Base-by-base conservation (phyloP, 1,140 invertebrate genomes). In the Pseudachorutes palmiensis region DNA sequence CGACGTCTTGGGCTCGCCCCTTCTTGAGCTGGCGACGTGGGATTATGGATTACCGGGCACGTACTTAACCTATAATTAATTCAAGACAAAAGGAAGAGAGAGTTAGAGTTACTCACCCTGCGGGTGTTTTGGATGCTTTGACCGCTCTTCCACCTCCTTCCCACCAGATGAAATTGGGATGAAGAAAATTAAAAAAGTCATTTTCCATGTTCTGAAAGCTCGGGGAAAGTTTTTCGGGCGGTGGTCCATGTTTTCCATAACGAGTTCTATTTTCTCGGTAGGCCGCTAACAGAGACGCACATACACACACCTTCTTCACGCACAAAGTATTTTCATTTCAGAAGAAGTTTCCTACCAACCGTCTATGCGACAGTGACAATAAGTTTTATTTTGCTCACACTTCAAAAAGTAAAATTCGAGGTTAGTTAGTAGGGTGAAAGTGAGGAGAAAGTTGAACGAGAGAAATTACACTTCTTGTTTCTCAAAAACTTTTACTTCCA, bases 151-250 rank as follows among this genome's bases (percentile, higher is more conserved):
- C 51, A 55, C 5, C 24, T 55, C 69, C 45, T 70, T 67, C 45
- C 69, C 69, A 60, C 69, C 66, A 49, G 66, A 70, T 49, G 69
- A 70, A 64, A 70, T 70, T 45, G 69, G 69, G 49, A 70, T 70
- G 65, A 65, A 65, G 64, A 70, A 70, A 48, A 70, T 67, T 61
- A 70, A 65, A 64, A 70, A 70, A 66, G 69, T 70, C 69, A 55
- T 55, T 55, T 55, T 26, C 51, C 51, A 55, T 14, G 51, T 55
- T 55, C 51, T 55, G 51, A 55, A 22, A 5, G 51, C 24, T 55
- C 12, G 12, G 3, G 14, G 24, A 55, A 55, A 55, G 51, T 55
- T 55, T 55, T 26, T 55, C 12, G 14, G 51, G 51, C 24, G 51
- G 9, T 55, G 51, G 24, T 55, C 51, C 51, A 16, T 14, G 51